Evolutionary conservation across 2,797 vertebrate genomes (phyloP).

Genomic region (Poeciliopsis turneri): DNA sequence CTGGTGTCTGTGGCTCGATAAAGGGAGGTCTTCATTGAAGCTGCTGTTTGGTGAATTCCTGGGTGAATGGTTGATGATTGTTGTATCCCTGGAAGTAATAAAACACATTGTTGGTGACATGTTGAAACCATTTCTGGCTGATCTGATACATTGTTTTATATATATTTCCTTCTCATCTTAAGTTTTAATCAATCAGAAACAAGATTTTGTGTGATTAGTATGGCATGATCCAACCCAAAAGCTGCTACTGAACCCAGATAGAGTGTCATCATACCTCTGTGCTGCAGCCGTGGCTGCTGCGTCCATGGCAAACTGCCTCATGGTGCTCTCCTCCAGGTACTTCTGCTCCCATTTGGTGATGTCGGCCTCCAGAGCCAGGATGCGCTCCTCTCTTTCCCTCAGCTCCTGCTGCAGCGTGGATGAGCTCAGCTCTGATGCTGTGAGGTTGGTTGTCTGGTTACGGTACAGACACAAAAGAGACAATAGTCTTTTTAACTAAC

Average conservation of each 20-base stretch:
- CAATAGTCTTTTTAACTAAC: neutral
- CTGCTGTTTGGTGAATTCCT: constrained; percentile 93
- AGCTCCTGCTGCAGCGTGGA: constrained; percentile 86
- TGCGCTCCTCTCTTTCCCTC: constrained; percentile 91
- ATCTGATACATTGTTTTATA: too few species aligned
- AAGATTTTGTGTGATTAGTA: neutral
- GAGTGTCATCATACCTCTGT: constrained; percentile 77
- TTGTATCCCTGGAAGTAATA: constrained; percentile 84
- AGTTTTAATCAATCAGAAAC: neutral
- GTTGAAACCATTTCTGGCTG: too few species aligned
- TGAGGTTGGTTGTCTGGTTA: constrained; percentile 33
- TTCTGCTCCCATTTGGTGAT: constrained; percentile 99
- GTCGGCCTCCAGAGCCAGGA: constrained; percentile 94
- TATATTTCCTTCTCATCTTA: too few species aligned
- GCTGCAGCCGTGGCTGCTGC: constrained; percentile 93
- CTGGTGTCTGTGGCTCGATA: constrained; percentile 88
- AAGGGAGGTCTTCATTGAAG: constrained; percentile 90
- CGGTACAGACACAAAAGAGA: constrained; percentile 28
- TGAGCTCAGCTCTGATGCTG: constrained; percentile 72
- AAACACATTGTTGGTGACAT: constrained; percentile 19
- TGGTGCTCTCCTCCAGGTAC: constrained; percentile 96
- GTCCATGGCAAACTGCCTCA: constrained; percentile 98
- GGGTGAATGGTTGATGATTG: constrained; percentile 94
- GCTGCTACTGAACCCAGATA: neutral
- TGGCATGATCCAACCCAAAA: neutral